A percentile compares a stretch with the other conserved stretches of the same genome.
Evolutionary conservation across 2,113 vertebrate genomes (phyloP).

Genomic region (Xenotilapia caudafasciata): DNA sequence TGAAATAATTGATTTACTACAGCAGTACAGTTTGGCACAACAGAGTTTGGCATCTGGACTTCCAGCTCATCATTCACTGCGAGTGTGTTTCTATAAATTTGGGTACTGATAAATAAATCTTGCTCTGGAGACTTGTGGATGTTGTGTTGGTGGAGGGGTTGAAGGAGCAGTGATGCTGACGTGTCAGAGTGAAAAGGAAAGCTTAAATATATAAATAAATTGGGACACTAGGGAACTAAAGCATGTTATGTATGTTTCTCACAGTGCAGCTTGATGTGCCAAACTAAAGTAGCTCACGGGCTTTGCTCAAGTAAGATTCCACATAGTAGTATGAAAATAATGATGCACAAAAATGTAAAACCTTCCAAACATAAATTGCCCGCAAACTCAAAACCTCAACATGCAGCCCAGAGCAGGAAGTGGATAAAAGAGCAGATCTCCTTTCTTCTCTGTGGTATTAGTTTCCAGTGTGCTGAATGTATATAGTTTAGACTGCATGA

Average conservation of each 20-base stretch:
- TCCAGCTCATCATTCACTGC: not conserved
- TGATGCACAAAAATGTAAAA: conserved; percentile 5
- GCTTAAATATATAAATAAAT: not conserved
- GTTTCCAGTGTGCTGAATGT: conserved; percentile 12
- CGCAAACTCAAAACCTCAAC: conserved; percentile 1
- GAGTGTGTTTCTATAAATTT: not conserved
- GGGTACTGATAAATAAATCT: not conserved
- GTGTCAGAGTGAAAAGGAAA: not conserved
- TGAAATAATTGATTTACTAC: not conserved
- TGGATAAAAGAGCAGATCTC: not conserved
- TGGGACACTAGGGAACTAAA: not conserved
- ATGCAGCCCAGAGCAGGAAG: not conserved
- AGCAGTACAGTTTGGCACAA: not conserved
- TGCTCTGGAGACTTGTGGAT: not conserved
- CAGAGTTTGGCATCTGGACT: not conserved
- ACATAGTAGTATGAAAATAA: not conserved
- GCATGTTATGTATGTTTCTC: not conserved
- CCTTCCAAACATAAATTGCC: not conserved
- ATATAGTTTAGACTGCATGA: conserved; percentile 33
- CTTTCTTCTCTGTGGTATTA: not conserved
- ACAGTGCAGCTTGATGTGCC: not conserved
- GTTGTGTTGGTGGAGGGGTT: not conserved
- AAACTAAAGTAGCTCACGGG: not conserved
- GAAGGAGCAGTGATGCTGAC: not conserved
- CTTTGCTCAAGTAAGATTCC: not conserved